Base-by-base conservation (phyloP, 2,888 invertebrate genomes). In the Dusona sp. region DNA sequence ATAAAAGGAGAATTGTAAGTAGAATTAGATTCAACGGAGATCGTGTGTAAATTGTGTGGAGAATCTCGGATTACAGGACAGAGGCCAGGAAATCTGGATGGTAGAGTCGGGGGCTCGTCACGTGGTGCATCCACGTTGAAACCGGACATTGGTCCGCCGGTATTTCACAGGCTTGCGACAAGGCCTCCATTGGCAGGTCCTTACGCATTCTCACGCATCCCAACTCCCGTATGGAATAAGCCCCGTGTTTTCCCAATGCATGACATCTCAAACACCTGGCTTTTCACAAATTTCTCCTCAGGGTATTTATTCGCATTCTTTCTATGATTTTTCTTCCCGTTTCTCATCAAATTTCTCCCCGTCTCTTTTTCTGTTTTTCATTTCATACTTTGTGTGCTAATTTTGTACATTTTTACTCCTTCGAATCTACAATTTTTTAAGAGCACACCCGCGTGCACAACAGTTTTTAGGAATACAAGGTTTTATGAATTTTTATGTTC, bases 181-280 rank as follows among this genome's bases (percentile, higher is more conserved):
- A 95, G 98, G 88, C 97, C 98, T 19, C 98, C 98, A 19, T 95
- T 97, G 90, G 98, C 98, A 25, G 98, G 98, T 42, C 98, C 98
- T 45, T 98, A 98, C 94, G 98, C 98, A 82, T 98, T 98, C 95
- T 98, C 98, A 91, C 96, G 98, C 82, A 96, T 98, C 89, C 98
- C 98, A 51, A 95, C 97, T 89, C 97, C 98, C 48, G 95, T 95
- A 88, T 97, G 97, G 96, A 96, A 96, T 92, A 96, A 97, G 91
- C 98, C 98, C 61, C 96, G 97, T 88, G 96, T 98, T 91, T 97
- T 97, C 95, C 96, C 98, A 89, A 96, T 97, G 92, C 95, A 96
- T 91, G 95, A 96, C 88, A 96, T 97, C 64, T 93, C 92, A 92
- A 93, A 94, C 93, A 98, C 98, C 64, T 98, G 98, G 98, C 96